A percentile compares a stretch with the other conserved stretches of the same genome.
Evolutionary conservation across 2,888 invertebrate species (phyloP).

Genomic region (Tetragonula carbonaria): DNA sequence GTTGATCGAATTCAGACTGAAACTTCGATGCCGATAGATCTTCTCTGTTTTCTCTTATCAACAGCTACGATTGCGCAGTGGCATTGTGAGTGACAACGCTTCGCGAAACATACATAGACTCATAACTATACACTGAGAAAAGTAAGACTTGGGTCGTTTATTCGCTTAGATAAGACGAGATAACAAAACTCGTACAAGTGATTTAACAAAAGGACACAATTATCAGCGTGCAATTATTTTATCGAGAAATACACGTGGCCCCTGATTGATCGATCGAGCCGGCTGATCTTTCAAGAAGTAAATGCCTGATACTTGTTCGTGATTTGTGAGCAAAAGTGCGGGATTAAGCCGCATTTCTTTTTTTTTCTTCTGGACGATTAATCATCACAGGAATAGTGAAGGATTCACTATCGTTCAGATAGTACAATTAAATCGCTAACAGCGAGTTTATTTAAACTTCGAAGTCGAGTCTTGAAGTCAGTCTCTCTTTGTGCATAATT

Average conservation of each 20-base stretch:
- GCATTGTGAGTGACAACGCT: conserved; percentile 40
- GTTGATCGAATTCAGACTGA: conserved; percentile 59
- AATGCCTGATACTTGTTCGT: not conserved
- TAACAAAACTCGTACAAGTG: conserved; percentile 37
- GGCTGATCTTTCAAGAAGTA: not conserved
- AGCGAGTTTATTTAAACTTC: not conserved
- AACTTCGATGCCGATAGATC: conserved; percentile 39
- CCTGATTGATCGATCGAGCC: conserved; percentile 7
- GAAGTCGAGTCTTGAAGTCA: not conserved
- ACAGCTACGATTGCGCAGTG: conserved; percentile 62
- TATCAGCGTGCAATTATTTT: conserved; percentile 3
- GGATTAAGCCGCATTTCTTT: not conserved
- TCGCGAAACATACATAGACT: conserved; percentile 40
- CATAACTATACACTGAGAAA: conserved; percentile 24
- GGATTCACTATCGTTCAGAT: not conserved
- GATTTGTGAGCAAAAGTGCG: not conserved
- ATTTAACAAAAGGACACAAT: not conserved
- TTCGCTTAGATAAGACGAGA: conserved; percentile 59
- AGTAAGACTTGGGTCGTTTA: conserved; percentile 37
- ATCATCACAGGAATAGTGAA: not conserved
- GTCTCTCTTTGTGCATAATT: not conserved
- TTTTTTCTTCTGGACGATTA: not conserved
- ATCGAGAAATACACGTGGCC: not conserved
- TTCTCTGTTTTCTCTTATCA: conserved; percentile 57
- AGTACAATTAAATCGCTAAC: not conserved